Evolutionary conservation across 1,140 invertebrate species (phyloP), one percentile per base, ranked within the genome.

Genomic region (Aethina tumida): DNA sequence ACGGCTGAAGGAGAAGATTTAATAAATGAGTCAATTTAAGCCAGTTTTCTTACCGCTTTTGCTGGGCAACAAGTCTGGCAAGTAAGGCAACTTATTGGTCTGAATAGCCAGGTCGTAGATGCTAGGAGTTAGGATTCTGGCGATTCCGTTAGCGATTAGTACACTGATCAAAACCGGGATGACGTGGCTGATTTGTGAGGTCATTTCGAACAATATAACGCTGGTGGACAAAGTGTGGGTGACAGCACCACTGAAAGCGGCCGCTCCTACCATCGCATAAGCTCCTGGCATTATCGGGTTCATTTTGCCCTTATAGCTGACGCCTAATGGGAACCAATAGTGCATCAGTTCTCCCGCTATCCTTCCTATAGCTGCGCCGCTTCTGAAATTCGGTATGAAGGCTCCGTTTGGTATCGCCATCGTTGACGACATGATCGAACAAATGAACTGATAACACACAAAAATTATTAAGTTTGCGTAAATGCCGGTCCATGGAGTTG

Each of bases 201-300:
- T 98, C 78, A 98, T 88, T 67, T 99, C 95, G 63, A 96, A 95
- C 26, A 97, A 84, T 42, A 99, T 97, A 24, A 99, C 92, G 42
- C 90, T 89, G 6, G 95, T 94, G 2, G 92, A 97, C 22, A 98
- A 92, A 0, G 94, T 96, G 59, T 97, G 89, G 0, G 95, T 98
- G 2, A 97, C 91, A 18, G 90, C 90, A 8, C 91, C 94, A 4
- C 90, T 89, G 57, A 97, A 85, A 4, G 94, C 90, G 4, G 94
- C 93, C 4, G 94, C 94, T 3, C 94, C 92, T 17, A 87, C 82
- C 24, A 81, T 81, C 0, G 88, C 85, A 61, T 91, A 92, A 4
- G 86, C 87, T 28, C 87, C 94, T 41, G 95, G 94, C 55, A 96
- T 77, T 45, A 97, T 92, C 36, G 83, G 82, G 41, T 84, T 81